Conservation (phyloP, 2,888 invertebrate genomes). For the Unio delphinus region DNA sequence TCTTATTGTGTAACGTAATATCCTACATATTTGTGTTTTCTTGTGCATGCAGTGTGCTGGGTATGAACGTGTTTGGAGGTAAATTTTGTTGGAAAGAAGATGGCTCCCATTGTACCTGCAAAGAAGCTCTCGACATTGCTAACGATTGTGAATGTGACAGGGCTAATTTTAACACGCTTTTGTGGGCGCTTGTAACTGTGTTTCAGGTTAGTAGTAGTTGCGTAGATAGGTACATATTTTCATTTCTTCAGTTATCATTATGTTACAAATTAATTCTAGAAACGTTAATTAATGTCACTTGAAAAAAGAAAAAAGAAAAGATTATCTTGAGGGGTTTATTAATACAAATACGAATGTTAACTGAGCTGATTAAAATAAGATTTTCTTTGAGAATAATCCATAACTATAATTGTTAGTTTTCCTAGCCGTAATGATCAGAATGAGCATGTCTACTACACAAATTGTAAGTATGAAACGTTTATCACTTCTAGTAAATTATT, state of each 20-base stretch:
- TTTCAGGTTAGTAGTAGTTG: conserved; percentile 68
- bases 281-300: too few species aligned
- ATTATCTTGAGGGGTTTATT: too few species aligned
- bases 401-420: too few species aligned
- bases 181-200: conserved; percentile 74
- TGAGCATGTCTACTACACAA: too few species aligned
- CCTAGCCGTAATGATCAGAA: too few species aligned
- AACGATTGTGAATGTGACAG: conserved; percentile 71
- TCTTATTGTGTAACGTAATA: too few species aligned
- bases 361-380: too few species aligned
- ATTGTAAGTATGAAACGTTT: too few species aligned
- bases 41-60: conserved; percentile 93
- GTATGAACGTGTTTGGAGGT: conserved; percentile 99
- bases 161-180: conserved; percentile 73
- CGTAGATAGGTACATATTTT: conserved; percentile 7
- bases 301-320: too few species aligned
- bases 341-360: too few species aligned
- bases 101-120: conserved; percentile 83
- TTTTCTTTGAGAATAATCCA: too few species aligned
- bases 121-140: conserved; percentile 80
- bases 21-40: conserved; percentile 23
- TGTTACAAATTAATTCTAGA: not conserved
- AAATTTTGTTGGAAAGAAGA: conserved; percentile 94
- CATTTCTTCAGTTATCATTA: conserved; percentile 16
- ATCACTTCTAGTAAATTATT: too few species aligned